Conservation (phyloP, 1,140 invertebrate species). For the Drosophila pseudoananassae region DNA sequence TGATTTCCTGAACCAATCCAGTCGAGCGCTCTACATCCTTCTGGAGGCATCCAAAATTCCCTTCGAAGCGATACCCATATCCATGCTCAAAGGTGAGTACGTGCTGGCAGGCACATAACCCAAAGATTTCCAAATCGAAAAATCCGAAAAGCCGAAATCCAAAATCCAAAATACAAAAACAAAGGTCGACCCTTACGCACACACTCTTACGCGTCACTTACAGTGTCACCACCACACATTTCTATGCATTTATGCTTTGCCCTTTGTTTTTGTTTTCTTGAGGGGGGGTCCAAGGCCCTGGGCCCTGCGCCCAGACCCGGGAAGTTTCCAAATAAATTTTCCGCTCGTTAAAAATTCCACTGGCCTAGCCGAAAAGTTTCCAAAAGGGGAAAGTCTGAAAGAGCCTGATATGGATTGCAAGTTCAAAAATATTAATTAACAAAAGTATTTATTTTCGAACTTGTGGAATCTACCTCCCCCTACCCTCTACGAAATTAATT, state of each 20-base stretch:
- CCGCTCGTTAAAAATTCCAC: conserved; percentile 65
- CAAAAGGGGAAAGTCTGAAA: conserved; percentile 50
- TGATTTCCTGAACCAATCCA: conserved; percentile 89
- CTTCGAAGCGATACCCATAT: conserved; percentile 86
- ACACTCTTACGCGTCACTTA: not conserved
- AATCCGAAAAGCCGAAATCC: not conserved
- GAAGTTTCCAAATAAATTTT: conserved; percentile 57
- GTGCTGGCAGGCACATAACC: conserved; percentile 28
- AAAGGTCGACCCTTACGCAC: conserved; percentile 45
- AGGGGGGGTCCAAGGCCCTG: not conserved
- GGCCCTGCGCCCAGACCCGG: not conserved
- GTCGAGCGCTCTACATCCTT: conserved; percentile 89
- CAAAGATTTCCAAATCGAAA: not conserved
- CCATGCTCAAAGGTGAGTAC: conserved; percentile 85
- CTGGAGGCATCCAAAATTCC: conserved; percentile 87
- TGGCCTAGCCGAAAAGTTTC: conserved; percentile 39
- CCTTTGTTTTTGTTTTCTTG: conserved; percentile 38
- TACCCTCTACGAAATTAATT: no score
- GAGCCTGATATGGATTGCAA: conserved; percentile 16
- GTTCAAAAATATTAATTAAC: not conserved
- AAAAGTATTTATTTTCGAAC: not conserved
- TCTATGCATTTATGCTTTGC: conserved; percentile 44
- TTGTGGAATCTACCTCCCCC: no score
- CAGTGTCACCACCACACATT: conserved; percentile 12
- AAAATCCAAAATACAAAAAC: not conserved